phyloP scores from a whole-genome alignment of 2,797 vertebrate genomes.

The Ptychadena robeensis region DNA sequence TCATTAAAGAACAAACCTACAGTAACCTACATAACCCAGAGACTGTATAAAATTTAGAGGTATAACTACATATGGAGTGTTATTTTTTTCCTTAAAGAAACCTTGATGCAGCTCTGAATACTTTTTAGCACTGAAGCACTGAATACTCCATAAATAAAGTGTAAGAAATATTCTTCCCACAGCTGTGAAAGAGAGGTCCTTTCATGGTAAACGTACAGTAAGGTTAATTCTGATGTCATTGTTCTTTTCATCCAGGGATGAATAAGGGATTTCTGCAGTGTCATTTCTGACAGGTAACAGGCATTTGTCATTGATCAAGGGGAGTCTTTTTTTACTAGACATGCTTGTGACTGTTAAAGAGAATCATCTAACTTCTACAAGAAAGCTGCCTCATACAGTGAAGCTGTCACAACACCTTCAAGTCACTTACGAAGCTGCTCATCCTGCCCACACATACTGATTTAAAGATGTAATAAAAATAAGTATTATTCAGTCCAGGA shows the following conservation, averaged over 20 bases:
- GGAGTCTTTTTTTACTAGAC: conserved; percentile 44
- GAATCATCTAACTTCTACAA: conserved; percentile 60
- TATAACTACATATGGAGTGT: too few relatives aligned
- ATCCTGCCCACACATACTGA: conserved; percentile 40
- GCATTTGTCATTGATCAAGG: conserved; percentile 52
- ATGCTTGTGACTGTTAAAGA: conserved; percentile 54
- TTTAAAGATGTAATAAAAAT: conserved; percentile 26
- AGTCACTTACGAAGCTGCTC: conserved; percentile 1
- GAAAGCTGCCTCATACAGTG: conserved; percentile 61
- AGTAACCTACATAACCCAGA: too few relatives aligned
- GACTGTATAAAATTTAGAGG: too few relatives aligned
- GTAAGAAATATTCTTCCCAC: background rate
- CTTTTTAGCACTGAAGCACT: too few relatives aligned
- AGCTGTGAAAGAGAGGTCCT: background rate
- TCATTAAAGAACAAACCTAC: too few relatives aligned
- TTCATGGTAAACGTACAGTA: background rate
- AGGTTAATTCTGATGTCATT: conserved; percentile 45
- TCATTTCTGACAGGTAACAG: conserved; percentile 13
- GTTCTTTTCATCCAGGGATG: conserved; percentile 61
- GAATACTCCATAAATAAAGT: too few relatives aligned
- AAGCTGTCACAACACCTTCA: conserved; percentile 49
- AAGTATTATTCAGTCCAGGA: background rate
- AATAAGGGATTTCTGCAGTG: conserved; percentile 63
- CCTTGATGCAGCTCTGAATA: too few relatives aligned
- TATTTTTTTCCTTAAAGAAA: too few relatives aligned